These are phyloP conservation scores for Hydriomena furcata DNA, from an alignment of 2,888 invertebrate species.

Conservation along the genomic window DNA sequence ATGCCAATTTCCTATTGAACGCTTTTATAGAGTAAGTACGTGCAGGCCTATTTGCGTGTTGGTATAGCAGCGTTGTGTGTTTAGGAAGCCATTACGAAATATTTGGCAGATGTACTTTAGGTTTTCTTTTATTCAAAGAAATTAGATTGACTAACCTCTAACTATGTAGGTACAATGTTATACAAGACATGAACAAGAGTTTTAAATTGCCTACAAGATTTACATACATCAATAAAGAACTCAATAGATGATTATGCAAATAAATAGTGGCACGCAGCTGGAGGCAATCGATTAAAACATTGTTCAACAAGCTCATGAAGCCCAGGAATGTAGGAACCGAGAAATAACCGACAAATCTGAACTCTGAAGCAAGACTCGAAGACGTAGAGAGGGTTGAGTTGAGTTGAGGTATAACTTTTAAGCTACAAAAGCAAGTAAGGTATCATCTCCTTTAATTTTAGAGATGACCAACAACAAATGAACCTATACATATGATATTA, in stretches of 20 bases:
- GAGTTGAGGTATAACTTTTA: too few species aligned
- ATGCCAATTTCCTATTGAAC: slow-evolving; percentile 65
- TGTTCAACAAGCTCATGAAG: slow-evolving; percentile 17
- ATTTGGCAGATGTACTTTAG: slow-evolving; percentile 13
- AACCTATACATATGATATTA: not conserved
- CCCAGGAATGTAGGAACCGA: slow-evolving; percentile 10
- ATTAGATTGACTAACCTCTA: not conserved
- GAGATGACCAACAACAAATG: slow-evolving; percentile 12
- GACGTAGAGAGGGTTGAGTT: too few species aligned
- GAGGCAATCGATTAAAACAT: slow-evolving; percentile 29
- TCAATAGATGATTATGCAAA: slow-evolving; percentile 30
- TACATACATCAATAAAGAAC: slow-evolving; percentile 31
- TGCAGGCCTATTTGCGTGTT: slow-evolving; percentile 47
- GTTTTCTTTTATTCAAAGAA: slow-evolving; percentile 7
- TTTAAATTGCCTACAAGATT: slow-evolving; percentile 26
- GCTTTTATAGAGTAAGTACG: slow-evolving; percentile 40
- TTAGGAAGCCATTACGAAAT: slow-evolving; percentile 18
- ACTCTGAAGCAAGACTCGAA: not conserved
- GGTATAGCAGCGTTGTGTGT: slow-evolving; percentile 29
- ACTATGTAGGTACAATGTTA: not conserved
- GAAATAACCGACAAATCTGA: slow-evolving; percentile 9
- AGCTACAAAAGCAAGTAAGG: not conserved
- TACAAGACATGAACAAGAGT: slow-evolving; percentile 13
- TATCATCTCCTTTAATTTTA: not conserved
- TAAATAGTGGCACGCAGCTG: slow-evolving; percentile 32